Conservation (phyloP, 2,888 invertebrate species). For the Sarcophaga subvicina region DNA sequence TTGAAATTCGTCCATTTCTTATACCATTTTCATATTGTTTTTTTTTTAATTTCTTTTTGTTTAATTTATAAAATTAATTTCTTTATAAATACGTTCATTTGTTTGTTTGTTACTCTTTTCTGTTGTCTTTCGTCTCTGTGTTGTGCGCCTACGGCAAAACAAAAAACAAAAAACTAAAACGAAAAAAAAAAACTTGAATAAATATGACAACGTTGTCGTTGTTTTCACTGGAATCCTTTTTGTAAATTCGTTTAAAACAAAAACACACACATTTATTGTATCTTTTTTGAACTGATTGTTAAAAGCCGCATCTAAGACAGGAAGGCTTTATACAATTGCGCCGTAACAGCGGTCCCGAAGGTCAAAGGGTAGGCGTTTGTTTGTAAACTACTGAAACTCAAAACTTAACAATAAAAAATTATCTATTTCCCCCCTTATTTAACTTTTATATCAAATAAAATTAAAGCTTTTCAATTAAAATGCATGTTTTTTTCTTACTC, state of each 20-base stretch:
- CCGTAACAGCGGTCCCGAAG: conserved; percentile 79
- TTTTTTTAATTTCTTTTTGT: conserved; percentile 41
- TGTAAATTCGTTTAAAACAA: conserved; percentile 16
- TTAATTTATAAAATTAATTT: conserved; percentile 61
- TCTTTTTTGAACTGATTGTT: conserved; percentile 57
- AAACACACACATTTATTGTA: not conserved
- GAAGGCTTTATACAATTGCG: conserved; percentile 80
- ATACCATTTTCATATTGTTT: not conserved
- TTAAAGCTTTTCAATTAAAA: conserved; percentile 21
- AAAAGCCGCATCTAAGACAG: conserved; percentile 80
- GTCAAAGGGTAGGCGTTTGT: conserved; percentile 78
- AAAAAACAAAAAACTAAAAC: conserved; percentile 14
- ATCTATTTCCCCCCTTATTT: not conserved
- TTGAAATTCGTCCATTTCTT: conserved; percentile 22
- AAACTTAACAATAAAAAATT: conserved; percentile 10
- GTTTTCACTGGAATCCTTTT: conserved; percentile 35
- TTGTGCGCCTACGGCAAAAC: conserved; percentile 15
- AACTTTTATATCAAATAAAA: conserved; percentile 22
- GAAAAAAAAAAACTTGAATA: conserved; percentile 10
- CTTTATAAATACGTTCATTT: conserved; percentile 31
- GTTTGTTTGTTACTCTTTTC: conserved; percentile 58
- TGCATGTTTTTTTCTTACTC: conserved; percentile 44
- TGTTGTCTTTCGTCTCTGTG: conserved; percentile 48
- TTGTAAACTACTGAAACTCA: conserved; percentile 31
- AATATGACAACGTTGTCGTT: conserved; percentile 14